Evolutionary conservation across 2,888 invertebrate species (phyloP).

Genomic region (Rotaria macrura): DNA sequence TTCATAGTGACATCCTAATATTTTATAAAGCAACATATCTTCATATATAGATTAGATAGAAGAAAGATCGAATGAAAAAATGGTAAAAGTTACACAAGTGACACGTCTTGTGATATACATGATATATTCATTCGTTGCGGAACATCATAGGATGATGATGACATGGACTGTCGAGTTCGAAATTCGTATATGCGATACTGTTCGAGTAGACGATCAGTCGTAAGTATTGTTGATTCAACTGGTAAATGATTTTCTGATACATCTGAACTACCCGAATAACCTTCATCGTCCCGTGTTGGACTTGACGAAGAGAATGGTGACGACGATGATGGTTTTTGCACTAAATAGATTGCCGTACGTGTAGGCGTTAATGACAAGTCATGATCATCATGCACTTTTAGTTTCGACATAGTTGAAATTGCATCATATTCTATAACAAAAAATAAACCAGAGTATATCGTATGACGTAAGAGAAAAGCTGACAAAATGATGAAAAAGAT

Average conservation of each 20-base stretch:
- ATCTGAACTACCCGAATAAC: slow-evolving; percentile 7
- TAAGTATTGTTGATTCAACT: not conserved
- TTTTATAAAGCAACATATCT: too few relatives aligned
- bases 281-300: not conserved
- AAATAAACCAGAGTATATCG: too few relatives aligned
- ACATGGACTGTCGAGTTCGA: not conserved
- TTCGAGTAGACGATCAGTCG: not conserved
- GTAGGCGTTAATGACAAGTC: not conserved
- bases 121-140: not conserved
- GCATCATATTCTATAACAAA: not conserved
- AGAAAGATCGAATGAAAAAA: not conserved
- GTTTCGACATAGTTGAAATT: not conserved
- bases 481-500: too few relatives aligned
- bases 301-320: not conserved
- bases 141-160: not conserved
- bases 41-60: not conserved
- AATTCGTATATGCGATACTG: slow-evolving; percentile 2
- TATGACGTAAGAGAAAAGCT: not conserved
- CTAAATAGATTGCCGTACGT: not conserved
- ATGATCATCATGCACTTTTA: slow-evolving; percentile 5
- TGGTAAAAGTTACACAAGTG: not conserved
- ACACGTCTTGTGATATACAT: not conserved
- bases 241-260: not conserved
- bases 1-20: not conserved
- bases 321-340: not conserved